Evolutionary conservation across 2,797 vertebrate species (phyloP).

Genomic region (Hafferia zeledoni): DNA sequence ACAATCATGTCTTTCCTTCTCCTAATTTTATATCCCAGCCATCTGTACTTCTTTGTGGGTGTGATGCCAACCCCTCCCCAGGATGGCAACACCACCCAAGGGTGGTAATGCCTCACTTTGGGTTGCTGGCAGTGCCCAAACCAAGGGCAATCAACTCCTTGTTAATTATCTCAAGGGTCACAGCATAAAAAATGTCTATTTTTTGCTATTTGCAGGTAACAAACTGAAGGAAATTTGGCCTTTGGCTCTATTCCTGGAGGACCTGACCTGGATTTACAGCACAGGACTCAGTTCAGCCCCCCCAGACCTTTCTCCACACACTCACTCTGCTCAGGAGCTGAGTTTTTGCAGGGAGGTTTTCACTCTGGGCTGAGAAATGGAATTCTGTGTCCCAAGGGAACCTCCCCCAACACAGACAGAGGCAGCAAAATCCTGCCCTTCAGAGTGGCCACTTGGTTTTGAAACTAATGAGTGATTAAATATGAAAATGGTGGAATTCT

Average conservation of each 20-base stretch:
- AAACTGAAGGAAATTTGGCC: background rate
- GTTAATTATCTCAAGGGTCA: background rate
- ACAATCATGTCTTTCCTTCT: fast-evolving
- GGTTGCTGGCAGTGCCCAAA: background rate
- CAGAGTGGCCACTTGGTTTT: background rate
- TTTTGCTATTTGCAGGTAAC: background rate
- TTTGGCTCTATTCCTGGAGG: background rate
- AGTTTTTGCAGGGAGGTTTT: background rate
- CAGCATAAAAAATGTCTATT: fast-evolving
- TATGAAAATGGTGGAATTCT: background rate
- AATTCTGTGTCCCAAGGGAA: background rate
- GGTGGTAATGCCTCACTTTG: background rate
- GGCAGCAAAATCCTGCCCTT: background rate
- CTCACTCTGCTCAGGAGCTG: background rate
- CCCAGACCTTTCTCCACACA: background rate
- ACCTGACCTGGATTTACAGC: background rate
- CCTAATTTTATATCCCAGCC: background rate
- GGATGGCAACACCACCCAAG: background rate
- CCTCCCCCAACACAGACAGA: background rate
- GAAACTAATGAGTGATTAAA: background rate
- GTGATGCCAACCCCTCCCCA: fast-evolving
- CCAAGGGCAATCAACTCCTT: background rate
- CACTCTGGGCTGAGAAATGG: background rate
- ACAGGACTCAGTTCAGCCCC: too few species aligned
- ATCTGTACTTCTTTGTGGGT: fast-evolving